phyloP scores from a whole-genome alignment of 2,113 vertebrate species.

The Lasiurus cinereus region DNA sequence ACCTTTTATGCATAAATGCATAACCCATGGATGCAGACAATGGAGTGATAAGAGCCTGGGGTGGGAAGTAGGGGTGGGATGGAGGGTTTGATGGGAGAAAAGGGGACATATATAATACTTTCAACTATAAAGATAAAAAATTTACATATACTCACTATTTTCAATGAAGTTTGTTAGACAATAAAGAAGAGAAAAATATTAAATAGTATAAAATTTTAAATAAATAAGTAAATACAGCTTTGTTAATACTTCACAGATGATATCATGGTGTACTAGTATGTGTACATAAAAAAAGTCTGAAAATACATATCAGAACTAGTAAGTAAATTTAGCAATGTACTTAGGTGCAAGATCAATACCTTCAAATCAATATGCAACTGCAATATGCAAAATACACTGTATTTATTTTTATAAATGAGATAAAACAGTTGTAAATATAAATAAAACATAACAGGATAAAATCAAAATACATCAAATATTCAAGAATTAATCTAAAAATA shows the following conservation, averaged over 20 bases:
- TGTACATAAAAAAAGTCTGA: neutral
- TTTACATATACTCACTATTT: neutral
- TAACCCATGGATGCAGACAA: too few species aligned
- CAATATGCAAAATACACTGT: neutral
- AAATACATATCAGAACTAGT: neutral
- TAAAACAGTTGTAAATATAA: neutral
- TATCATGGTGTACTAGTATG: neutral
- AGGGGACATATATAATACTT: too few species aligned
- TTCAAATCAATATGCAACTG: neutral
- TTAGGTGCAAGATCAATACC: neutral
- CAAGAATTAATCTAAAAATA: neutral
- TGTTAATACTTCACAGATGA: neutral
- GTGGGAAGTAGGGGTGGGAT: too few species aligned
- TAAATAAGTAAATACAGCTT: conserved; percentile 5
- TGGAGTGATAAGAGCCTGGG: too few species aligned
- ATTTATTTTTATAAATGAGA: neutral
- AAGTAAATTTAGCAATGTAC: neutral
- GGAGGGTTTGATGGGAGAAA: too few species aligned
- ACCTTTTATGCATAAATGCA: neutral
- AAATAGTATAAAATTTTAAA: neutral
- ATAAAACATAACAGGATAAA: neutral
- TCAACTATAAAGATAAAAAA: too few species aligned
- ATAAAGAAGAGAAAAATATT: neutral
- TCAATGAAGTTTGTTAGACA: neutral
- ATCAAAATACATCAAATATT: neutral